Percentiles rank a stretch among this genome's conserved stretches.
Conservation (phyloP, 1,140 invertebrate genomes). For the Pseudomyrmex concolor region DNA sequence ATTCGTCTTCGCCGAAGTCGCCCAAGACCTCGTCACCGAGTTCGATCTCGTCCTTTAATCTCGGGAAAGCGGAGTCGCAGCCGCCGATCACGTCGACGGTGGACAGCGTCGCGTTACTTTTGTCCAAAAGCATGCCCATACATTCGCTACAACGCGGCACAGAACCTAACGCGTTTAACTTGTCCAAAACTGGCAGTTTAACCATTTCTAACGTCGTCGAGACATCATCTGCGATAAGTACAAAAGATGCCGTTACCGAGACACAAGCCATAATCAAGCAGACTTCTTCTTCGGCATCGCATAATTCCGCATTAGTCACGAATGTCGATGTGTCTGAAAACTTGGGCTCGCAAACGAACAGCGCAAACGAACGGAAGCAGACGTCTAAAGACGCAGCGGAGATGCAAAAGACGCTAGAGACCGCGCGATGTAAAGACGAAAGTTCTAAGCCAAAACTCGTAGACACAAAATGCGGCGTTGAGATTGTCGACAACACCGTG, state of each 20-base stretch:
- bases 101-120: conserved; percentile 67
- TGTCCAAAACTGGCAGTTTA: conserved; percentile 73
- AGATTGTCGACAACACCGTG: neutral
- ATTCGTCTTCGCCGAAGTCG: conserved; percentile 78
- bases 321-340: neutral
- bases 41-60: conserved; percentile 55
- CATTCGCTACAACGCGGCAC: conserved; percentile 60
- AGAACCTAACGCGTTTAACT: conserved; percentile 76
- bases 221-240: conserved; percentile 55
- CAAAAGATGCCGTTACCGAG: neutral
- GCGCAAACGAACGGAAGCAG: conserved; percentile 34
- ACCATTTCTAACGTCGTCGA: conserved; percentile 59
- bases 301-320: neutral
- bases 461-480: conserved; percentile 19
- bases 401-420: conserved; percentile 34
- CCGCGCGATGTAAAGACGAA: conserved; percentile 36
- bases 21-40: conserved; percentile 73
- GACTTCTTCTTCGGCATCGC: conserved; percentile 36
- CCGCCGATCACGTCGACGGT: conserved; percentile 61
- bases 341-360: neutral
- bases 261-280: neutral
- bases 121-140: conserved; percentile 61
- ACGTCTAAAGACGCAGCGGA: conserved; percentile 35
- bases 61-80: conserved; percentile 66
- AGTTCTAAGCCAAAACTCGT: conserved; percentile 23